These are phyloP conservation scores for Phymanthus crucifer DNA, from an alignment of 92 coral and sea anemone genomes.

Conservation along the genomic window DNA sequence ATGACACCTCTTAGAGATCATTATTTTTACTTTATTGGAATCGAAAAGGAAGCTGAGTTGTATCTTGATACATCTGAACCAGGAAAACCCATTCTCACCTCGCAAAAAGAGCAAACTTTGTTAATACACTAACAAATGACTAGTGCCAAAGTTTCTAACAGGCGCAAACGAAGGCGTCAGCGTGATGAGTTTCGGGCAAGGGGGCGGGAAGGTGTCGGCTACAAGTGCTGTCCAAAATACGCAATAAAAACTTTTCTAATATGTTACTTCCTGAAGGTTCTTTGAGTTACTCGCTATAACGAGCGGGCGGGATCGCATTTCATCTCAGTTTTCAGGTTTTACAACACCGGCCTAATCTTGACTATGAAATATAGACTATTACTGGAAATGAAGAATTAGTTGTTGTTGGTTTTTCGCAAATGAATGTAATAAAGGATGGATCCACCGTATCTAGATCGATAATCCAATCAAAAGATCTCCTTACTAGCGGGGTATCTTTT, in stretches of 20 bases:
- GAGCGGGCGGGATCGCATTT: conserved; percentile 31
- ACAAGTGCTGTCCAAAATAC: conserved; percentile 32
- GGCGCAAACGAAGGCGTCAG: conserved; percentile 19
- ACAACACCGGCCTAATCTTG: background rate
- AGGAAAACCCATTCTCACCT: conserved; percentile 2
- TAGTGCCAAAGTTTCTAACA: background rate
- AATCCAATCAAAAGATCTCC: conserved; percentile 18
- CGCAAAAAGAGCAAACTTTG: conserved; percentile 12
- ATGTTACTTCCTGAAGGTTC: conserved; percentile 42
- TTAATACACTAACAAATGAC: background rate
- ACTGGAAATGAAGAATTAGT: conserved; percentile 20
- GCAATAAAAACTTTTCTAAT: conserved; percentile 35
- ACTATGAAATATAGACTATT: conserved; percentile 14
- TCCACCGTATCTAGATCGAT: conserved; percentile 10
- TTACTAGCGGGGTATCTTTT: conserved; percentile 4
- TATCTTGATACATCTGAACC: conserved; percentile 10
- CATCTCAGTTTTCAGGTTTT: conserved; percentile 19
- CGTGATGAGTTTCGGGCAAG: conserved; percentile 6
- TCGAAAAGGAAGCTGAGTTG: background rate
- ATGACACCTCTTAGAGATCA: background rate
- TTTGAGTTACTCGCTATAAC: conserved; percentile 26
- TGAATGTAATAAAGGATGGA: conserved; percentile 21
- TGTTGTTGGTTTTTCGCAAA: conserved; percentile 2
- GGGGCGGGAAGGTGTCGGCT: conserved; percentile 31
- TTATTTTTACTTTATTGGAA: background rate